Evolutionary conservation across 2,888 invertebrate genomes (phyloP), one percentile per base, ranked within the genome.

Genomic region (Alsophila aescularia): DNA sequence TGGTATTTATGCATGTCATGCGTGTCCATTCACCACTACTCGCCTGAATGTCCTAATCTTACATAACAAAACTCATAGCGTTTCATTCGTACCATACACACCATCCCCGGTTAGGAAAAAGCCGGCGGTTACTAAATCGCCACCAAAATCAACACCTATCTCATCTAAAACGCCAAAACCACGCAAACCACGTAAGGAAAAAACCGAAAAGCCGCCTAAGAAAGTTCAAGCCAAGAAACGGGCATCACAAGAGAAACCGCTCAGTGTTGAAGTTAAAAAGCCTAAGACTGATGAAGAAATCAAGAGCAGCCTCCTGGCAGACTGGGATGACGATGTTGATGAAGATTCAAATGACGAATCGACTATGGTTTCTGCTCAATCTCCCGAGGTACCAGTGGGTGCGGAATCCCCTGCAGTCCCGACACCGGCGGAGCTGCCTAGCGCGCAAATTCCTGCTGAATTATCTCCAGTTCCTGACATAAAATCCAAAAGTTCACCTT

Each of bases 1-100:
- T 29, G 90, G 87, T 52, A 76, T 77, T 24, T 95, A 94, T 75
- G 90, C 93, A 29, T 95, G 95, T 74, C 93, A 93, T 66, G 81
- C 93, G 27, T 95, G 95, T 72, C 79, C 88, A 47, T 96, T 95
- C 72, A 92, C 93, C 16, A 94, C 95, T 24, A 89, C 92, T 12
- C 93, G 96, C 21, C 86, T 96, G 16, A 96, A 96, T 78, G 95
- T 96, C 36, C 93, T 96, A 73, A 93, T 96, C 60, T 83, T 94
- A 61, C 96, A 96, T 75, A 94, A 93, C 56, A 95, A 95, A 85
- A 93, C 93, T 65, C 96, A 96, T 72, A 92, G 93, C 67, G 86
- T 92, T 49, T 92, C 93, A 42, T 90, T 82, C 67, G 78, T 77
- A 37, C 85, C 90, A 24, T 92, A 90, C 60, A 90, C 85, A 61